Evolutionary conservation across 2,888 invertebrate genomes (phyloP), one percentile per base, ranked within the genome.

Genomic region (Patella ulyssiponensis): DNA sequence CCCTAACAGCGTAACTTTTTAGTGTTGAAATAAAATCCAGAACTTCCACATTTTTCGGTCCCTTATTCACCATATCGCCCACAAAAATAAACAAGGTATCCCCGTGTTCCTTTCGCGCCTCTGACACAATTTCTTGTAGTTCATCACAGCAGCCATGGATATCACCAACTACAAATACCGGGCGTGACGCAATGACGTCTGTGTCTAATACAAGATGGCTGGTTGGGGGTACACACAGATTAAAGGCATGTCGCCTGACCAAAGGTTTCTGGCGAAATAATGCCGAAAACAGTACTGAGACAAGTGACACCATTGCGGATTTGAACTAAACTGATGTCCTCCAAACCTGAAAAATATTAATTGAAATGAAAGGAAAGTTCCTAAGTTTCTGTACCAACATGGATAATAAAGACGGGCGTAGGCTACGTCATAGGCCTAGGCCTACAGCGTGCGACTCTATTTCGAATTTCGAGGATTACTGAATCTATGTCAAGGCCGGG

Each of bases 141-240:
- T 92, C 92, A 69, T 90, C 89, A 71, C 82, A 86, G 78, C 92
- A 92, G 3, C 91, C 92, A 81, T 92, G 92, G 2, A 92, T 87
- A 80, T 92, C 92, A 5, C 92, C 92, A 20, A 92, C 86, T 11
- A 91, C 85, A 52, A 91, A 82, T 23, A 92, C 83, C 23, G 86
- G 82, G 58, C 87, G 84, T 52, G 84, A 84, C 56, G 81, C 75
- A 12, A 89, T 78, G n/a, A 79, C 84, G 9, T 82, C 79, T 14
- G 81, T 80, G 11, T 77, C 78, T 9, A 90, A 58, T 1, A 70
- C 71, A 44, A 77, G 15, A 74, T 87, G 87, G 17, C 74, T 75
- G 23, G 33, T 58, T 33, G 74, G 58, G 0, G 86, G 85, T 56
- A 83, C 56, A 4, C 81, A 82, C 3, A 84, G 53, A 20, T 80